Percentiles rank a stretch among this genome's conserved stretches.
phyloP scores from a whole-genome alignment of 2,113 vertebrate genomes.

The Leptocoma aspasia region DNA sequence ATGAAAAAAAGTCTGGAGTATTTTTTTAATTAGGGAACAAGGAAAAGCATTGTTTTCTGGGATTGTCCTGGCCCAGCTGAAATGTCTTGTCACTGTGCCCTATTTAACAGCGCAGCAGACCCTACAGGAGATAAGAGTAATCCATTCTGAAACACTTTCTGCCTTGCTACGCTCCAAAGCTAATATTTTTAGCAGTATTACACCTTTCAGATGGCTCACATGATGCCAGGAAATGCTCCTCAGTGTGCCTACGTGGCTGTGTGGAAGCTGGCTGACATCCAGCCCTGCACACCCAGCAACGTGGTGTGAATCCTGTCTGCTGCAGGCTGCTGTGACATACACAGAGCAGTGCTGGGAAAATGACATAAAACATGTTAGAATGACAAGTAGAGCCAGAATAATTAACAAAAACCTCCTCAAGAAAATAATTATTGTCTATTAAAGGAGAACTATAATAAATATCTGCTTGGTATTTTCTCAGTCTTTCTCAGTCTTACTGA shows the following conservation, averaged over 20 bases:
- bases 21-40: not conserved
- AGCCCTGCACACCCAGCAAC: not conserved
- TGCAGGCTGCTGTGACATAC: accelerated
- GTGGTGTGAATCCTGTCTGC: not conserved
- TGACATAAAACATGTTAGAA: not conserved
- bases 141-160: not conserved
- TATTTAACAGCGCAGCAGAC: not conserved
- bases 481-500: not conserved
- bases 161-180: not conserved
- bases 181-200: not conserved
- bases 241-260: not conserved
- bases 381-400: not conserved
- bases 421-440: not conserved
- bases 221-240: not conserved
- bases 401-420: not conserved
- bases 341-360: not conserved
- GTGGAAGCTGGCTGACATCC: not conserved
- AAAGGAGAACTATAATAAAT: not conserved
- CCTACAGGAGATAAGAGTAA: not conserved
- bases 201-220: not conserved
- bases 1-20: not conserved
- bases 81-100: not conserved
- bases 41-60: not conserved
- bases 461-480: not conserved
- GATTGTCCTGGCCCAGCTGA: not conserved